phyloP scores from a whole-genome alignment of 2,888 invertebrate species.

The Calameuta pallipes region DNA sequence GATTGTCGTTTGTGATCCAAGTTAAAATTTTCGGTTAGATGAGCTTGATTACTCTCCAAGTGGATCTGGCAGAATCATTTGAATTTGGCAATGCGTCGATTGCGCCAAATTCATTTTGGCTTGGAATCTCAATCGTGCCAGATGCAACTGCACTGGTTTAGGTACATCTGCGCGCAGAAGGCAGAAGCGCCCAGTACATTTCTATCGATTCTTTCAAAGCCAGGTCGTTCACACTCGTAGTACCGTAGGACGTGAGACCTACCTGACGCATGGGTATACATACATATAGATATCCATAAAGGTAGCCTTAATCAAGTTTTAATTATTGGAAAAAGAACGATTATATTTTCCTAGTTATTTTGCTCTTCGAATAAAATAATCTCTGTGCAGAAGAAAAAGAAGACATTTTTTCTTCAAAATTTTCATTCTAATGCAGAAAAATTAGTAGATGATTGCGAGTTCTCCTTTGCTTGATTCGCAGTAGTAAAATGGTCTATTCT shows the following conservation, averaged over 20 bases:
- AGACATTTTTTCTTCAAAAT: too few species aligned
- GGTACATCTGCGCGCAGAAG: slow-evolving; percentile 44
- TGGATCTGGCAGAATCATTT: neutral
- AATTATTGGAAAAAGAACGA: neutral
- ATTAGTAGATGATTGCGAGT: neutral
- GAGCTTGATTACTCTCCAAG: neutral
- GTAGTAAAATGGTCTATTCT: too few species aligned
- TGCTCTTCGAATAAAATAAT: neutral
- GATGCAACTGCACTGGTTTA: slow-evolving; percentile 32
- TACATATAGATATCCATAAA: neutral
- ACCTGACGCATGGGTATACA: neutral
- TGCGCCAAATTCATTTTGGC: neutral
- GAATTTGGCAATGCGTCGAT: neutral
- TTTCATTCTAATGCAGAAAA: neutral
- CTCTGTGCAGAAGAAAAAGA: neutral
- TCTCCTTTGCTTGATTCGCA: too few species aligned
- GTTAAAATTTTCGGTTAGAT: neutral
- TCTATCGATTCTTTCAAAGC: slow-evolving; percentile 53
- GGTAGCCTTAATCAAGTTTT: neutral
- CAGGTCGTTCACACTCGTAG: slow-evolving; percentile 51
- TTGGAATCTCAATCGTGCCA: slow-evolving; percentile 12
- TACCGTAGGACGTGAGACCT: neutral
- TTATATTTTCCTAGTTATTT: neutral
- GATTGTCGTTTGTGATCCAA: neutral
- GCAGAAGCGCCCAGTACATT: slow-evolving; percentile 42